Evolutionary conservation across 2,113 vertebrate genomes (phyloP), one percentile per base, ranked within the genome.

Genomic region (Nothoprocta perdicaria): DNA sequence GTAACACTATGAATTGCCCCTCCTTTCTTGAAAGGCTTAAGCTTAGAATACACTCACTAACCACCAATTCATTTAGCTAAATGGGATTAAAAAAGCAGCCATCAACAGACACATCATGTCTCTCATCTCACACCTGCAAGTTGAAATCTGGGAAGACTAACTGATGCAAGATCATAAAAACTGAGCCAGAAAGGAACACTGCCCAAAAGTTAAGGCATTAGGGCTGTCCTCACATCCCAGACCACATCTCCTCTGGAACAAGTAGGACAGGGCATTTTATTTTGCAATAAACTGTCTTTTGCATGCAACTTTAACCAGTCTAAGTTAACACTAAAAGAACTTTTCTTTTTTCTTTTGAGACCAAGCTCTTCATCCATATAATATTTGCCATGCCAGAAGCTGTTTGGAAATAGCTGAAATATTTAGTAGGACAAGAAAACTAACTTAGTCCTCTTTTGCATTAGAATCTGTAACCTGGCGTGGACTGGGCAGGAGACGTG

Each of bases 201-300:
- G 40, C 33, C 33, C 60, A 33, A 35, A 9, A 41, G 18, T 29
- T 26, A 35, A 71, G 41, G 21, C 8, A 24, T 16, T 7, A 58
- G 60, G n/a, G n/a, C 4, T 35, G 26, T 23, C 21, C 27, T 48
- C 58, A 24, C 0, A 1, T 5, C 27, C 27, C 12, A 10, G 27
- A 8, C 33, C 75, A 68, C 6, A 1, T 12, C 65, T 35, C n/a
- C 52, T 55, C 62, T 35, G 38, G 22, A 61, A 80, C 71, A 82
- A 55, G 26, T 0, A 0, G 10, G 29, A 52, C 9, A 5, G 1
- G 3, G 29, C 79, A 61, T n/a, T 58, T 21, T 33, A 23, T 66
- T 45, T 31, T 38, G 31, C 55, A 89, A 21, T 1, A 11, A 75
- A 72, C 38, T 61, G 17, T 23, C 72, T 57, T 57, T 68, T 43